A percentile compares a stretch with the other conserved stretches of the same genome.
Conservation (phyloP, 2,888 invertebrate genomes). For the Eulithis testata region DNA sequence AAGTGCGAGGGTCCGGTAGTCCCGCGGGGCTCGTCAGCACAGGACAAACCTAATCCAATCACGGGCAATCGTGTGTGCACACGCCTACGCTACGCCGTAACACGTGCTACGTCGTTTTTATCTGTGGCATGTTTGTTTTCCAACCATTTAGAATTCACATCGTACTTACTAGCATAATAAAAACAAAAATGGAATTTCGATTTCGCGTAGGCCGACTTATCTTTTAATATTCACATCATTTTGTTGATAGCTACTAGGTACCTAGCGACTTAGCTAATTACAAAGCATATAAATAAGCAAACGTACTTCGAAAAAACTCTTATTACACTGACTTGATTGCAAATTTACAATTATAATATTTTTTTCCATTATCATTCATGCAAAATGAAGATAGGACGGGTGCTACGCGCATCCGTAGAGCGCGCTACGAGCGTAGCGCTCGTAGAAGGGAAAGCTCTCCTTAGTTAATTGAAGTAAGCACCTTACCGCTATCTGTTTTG, state of each 20-base stretch:
- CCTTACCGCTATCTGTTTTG: constrained; percentile 80
- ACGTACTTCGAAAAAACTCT: too few species aligned
- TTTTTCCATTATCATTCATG: constrained; percentile 18
- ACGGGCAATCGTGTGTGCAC: constrained; percentile 69
- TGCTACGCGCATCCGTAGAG: constrained; percentile 44
- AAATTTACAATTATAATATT: background rate
- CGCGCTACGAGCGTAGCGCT: constrained; percentile 49
- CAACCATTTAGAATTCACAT: background rate
- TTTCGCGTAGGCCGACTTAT: too few species aligned
- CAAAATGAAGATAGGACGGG: constrained; percentile 53
- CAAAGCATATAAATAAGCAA: too few species aligned
- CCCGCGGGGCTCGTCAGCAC: constrained; percentile 86
- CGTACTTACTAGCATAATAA: too few species aligned
- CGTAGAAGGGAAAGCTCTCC: constrained; percentile 54
- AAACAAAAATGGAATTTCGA: too few species aligned
- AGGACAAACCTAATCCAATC: constrained; percentile 87
- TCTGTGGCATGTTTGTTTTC: constrained; percentile 16
- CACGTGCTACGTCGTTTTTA: constrained; percentile 40
- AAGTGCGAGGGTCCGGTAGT: constrained; percentile 49
- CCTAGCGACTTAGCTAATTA: too few species aligned
- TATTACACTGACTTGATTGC: background rate
- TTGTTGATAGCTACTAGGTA: too few species aligned
- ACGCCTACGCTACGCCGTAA: constrained; percentile 63
- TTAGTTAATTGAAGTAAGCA: constrained; percentile 80
- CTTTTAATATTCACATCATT: too few species aligned